These are phyloP conservation scores for Opisthograptis luteolata DNA, from an alignment of 2,888 invertebrate genomes.

Conservation along the genomic window DNA sequence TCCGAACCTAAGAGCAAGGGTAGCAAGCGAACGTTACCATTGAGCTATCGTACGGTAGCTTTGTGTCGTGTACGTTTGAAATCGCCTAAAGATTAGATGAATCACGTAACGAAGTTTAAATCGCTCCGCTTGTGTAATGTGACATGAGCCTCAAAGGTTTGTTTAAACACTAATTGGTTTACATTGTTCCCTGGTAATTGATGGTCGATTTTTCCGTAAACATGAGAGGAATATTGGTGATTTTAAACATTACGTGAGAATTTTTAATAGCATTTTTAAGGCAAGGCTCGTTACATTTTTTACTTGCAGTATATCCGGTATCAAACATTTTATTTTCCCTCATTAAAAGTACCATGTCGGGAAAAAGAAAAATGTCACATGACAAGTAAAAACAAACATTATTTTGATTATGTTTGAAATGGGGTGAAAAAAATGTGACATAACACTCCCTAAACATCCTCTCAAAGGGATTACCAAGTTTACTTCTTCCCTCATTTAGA, in stretches of 20 bases:
- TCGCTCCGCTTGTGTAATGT: background rate
- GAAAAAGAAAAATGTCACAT: background rate
- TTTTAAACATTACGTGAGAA: background rate
- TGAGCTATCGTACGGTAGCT: no score
- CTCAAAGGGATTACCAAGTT: constrained; percentile 9
- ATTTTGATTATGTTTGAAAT: background rate
- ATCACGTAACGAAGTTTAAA: no score
- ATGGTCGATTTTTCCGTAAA: constrained; percentile 12
- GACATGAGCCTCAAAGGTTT: background rate
- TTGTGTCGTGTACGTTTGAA: no score
- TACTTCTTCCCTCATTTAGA: constrained; percentile 3
- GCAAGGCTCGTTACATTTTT: background rate
- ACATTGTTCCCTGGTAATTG: constrained; percentile 16
- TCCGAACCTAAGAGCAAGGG: no score
- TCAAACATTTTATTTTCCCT: no score
- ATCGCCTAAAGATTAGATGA: no score
- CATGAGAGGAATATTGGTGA: constrained; percentile 2
- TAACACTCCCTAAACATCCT: background rate
- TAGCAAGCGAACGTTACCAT: no score
- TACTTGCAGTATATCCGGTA: no score
- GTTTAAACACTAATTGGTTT: constrained; percentile 28
- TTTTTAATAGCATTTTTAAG: no score
- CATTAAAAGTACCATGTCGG: background rate
- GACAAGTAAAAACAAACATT: background rate
- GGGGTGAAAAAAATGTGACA: background rate